These are phyloP conservation scores for Micrastur ruficollis DNA, from an alignment of 2,797 vertebrate genomes.

Conservation along the genomic window DNA sequence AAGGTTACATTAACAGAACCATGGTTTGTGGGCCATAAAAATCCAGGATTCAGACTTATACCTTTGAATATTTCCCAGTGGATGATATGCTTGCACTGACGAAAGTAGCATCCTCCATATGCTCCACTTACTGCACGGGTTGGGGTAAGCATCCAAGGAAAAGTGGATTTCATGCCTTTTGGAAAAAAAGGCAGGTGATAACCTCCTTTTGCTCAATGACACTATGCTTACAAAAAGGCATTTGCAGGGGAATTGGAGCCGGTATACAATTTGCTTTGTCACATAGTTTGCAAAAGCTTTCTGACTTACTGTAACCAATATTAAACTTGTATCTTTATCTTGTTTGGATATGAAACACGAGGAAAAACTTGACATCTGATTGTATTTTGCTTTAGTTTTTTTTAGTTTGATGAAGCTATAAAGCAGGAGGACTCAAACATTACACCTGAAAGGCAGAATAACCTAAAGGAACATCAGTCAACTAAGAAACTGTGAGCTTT, in stretches of 20 bases:
- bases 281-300: background rate
- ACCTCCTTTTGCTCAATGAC: background rate
- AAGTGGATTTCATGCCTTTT: background rate
- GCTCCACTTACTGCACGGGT: background rate
- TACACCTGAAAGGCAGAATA: background rate
- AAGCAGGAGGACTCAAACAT: background rate
- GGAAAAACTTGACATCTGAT: background rate
- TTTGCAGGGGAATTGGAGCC: background rate
- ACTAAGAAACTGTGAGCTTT: background rate
- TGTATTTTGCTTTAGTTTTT: background rate
- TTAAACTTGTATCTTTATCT: background rate
- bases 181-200: background rate
- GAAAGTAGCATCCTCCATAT: background rate
- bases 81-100: background rate
- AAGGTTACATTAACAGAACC: background rate
- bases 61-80: background rate
- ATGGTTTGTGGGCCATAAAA: background rate
- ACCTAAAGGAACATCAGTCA: background rate
- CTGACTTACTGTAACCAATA: background rate
- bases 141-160: background rate
- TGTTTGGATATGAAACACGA: background rate
- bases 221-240: background rate
- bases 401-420: background rate
- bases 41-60: background rate
- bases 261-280: background rate